Base-by-base conservation (phyloP, 2,797 vertebrate genomes). In the Diglossa cyanea region DNA sequence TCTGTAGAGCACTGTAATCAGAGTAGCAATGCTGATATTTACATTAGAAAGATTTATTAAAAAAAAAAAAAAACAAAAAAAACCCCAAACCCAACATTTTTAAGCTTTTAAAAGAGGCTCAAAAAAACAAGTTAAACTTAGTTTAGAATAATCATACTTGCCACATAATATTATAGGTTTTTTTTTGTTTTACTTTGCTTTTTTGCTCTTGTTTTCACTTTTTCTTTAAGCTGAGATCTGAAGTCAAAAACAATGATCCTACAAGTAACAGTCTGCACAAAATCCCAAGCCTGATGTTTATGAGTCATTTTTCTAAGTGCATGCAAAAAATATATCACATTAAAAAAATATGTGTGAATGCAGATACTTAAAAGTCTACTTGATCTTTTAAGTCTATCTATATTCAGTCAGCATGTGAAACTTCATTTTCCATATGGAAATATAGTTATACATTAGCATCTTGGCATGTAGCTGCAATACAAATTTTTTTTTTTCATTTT, bases 1-100 rank as follows among this genome's bases (percentile, higher is more conserved):
- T 80, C 53, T 83, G 23, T 58, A 95, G 24, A 90, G 16, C 24
- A 66, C 62, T 68, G 33, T 70, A 91, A 95, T 67, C 62, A 95
- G 45, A 95, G 75, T 6, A 87, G 67, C 17, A 72, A 78, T 71
- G 26, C 55, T 73, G 86, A 92, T 96, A 94, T 87, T 94, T 63
- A 65, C 55, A 91, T 82, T 85, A 76, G 30, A 92, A 80, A 61
- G 5, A 35, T 67, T 84, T 96, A 81, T 35, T 66, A 0, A 6
- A 71, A 77, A 47, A 81, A 35, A 35, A 0, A 6, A 71, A 77
- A 47, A 81, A 82, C 17, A 17, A 39, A 45, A 39, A 5, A 19
- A 44, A 10, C 4, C 18, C 6, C 8, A 26, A 23, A 30, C 17
- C 0, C 7, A 13, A 28, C 2, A 60, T 42, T 55, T 81, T 55